Base-by-base conservation (phyloP, 2,797 vertebrate genomes). In the Euphonia xanthogaster region DNA sequence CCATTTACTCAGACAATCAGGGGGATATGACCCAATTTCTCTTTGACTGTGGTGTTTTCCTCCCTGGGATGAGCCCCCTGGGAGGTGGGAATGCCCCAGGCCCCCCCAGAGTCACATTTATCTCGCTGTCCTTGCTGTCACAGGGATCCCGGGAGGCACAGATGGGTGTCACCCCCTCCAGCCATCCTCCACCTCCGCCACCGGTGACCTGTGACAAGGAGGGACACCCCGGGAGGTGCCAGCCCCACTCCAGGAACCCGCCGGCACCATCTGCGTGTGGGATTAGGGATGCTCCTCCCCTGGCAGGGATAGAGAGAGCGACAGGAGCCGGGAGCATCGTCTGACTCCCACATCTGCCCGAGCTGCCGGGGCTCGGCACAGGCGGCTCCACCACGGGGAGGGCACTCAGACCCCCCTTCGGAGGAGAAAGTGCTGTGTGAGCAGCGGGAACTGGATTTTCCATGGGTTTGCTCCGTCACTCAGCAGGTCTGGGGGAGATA, bases 1-100 rank as follows among this genome's bases (percentile, higher is more conserved):
- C 97, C 97, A 96, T 97, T 97, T 96, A 96, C 80, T 93, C 94
- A 65, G 68, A 96, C 95, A 94, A 84, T 95, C 90, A 7, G 73
- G 95, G 82, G 96, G 80, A 94, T 96, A 57, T 93, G 97, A 96
- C 97, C 97, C 93, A 96, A 95, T 97, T 97, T 96, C 93, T 96
- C 10, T 40, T 86, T 37, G 23, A 68, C 84, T 93, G 33, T 12
- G 21, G 67, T 17, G 20, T 66, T 94, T 89, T 54, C 82, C 96
- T 90, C 71, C 47, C 74, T 25, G 7, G 57, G 63, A 90, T 40
- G 47, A 86, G 86, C 44, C 67, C 70, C 79, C 47, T 5, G 45
- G 81, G 94, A 83, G 48, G 33, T 48, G 84, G 2, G 42, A 62
- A 35, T 0, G 0, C 31, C 5, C 3, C 2, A 3, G 28, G 17